Evolutionary conservation across 1,140 invertebrate species (phyloP).

Genomic region (Andrena cerasifolii): DNA sequence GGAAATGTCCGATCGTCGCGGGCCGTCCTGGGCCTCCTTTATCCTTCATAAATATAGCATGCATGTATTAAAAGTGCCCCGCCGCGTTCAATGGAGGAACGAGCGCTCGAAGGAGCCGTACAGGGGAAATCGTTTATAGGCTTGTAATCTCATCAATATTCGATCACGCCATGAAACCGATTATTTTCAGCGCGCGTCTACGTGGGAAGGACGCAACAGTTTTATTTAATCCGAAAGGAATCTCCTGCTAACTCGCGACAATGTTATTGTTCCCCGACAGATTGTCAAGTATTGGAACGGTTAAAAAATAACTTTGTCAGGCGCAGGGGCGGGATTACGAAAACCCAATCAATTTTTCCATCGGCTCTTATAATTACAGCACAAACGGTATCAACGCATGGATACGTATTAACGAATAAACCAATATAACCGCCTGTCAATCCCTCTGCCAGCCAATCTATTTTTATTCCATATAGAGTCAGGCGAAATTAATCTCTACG

Average conservation of each 20-base stretch:
- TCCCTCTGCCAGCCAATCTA: not conserved
- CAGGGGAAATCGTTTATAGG: too few relatives aligned
- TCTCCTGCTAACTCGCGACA: not conserved
- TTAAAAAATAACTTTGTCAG: not conserved
- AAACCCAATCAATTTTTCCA: not conserved
- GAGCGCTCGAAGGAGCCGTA: too few relatives aligned
- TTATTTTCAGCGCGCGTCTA: too few relatives aligned
- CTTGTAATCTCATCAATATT: too few relatives aligned
- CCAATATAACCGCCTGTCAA: not conserved
- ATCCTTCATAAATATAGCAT: not conserved
- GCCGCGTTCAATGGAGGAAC: too few relatives aligned
- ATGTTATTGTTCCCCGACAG: not conserved
- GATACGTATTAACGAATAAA: not conserved
- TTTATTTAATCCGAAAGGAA: too few relatives aligned
- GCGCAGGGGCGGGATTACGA: not conserved
- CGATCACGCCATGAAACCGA: too few relatives aligned
- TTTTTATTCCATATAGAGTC: not conserved
- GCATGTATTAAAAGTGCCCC: not conserved
- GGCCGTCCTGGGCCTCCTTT: not conserved
- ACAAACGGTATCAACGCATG: not conserved
- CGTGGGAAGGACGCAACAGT: too few relatives aligned
- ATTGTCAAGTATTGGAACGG: not conserved
- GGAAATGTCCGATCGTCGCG: conserved; percentile 9
- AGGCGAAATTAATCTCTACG: not conserved
- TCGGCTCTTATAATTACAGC: not conserved